Conservation (phyloP, 2,797 vertebrate genomes). For the Thalassophryne amazonica region DNA sequence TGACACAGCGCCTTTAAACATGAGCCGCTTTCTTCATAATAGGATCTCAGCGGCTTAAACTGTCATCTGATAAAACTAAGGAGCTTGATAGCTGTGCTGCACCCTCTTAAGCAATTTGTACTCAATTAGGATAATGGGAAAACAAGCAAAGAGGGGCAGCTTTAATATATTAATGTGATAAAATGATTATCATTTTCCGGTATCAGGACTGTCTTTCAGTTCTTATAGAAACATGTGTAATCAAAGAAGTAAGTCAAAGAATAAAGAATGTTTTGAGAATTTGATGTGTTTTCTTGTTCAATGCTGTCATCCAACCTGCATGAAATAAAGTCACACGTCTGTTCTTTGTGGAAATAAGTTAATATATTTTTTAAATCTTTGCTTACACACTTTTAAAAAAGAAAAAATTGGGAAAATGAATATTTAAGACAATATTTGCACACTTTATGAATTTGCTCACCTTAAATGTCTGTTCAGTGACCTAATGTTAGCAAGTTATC, state of each 20-base stretch:
- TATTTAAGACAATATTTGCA: too few relatives aligned
- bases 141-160: slow-evolving; percentile 88
- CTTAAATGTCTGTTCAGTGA: too few relatives aligned
- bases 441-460: too few relatives aligned
- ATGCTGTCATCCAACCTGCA: background rate
- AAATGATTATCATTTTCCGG: slow-evolving; percentile 83
- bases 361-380: too few relatives aligned
- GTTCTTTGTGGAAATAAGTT: too few relatives aligned
- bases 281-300: background rate
- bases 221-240: slow-evolving; percentile 7
- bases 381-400: too few relatives aligned
- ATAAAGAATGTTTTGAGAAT: background rate
- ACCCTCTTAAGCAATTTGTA: slow-evolving; percentile 91
- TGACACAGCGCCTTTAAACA: slow-evolving; percentile 90
- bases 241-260: background rate
- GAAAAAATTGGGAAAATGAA: too few relatives aligned
- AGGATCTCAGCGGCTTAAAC: slow-evolving; percentile 87
- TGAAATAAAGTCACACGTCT: too few relatives aligned
- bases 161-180: slow-evolving; percentile 94
- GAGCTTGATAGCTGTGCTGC: slow-evolving; percentile 84
- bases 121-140: slow-evolving; percentile 95
- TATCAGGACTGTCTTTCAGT: slow-evolving; percentile 20
- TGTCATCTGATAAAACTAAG: slow-evolving; percentile 95
- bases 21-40: slow-evolving; percentile 88
- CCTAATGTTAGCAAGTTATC: too few relatives aligned